Evolutionary conservation across 2,113 vertebrate species (phyloP).

Genomic region (Syngnathus typhle): DNA sequence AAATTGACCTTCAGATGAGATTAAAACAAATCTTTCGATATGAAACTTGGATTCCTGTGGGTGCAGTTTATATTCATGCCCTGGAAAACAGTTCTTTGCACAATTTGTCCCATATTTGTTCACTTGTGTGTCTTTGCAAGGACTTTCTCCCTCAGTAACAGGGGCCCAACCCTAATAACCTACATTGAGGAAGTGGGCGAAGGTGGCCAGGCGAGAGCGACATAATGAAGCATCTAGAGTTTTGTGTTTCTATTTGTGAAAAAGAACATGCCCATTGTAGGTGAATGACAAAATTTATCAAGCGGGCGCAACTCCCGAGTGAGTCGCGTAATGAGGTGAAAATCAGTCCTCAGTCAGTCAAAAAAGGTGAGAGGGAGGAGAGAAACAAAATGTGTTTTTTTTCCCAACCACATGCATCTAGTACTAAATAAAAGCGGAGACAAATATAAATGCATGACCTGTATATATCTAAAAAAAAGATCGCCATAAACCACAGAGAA

Average conservation of each 20-base stretch:
- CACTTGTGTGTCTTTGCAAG: constrained; percentile 27
- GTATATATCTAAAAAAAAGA: background rate
- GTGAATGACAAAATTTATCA: constrained; percentile 65
- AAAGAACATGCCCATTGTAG: constrained; percentile 51
- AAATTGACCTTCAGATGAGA: constrained; percentile 12
- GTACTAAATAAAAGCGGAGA: background rate
- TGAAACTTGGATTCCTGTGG: constrained; percentile 11
- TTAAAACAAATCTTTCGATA: background rate
- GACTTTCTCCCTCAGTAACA: constrained; percentile 24
- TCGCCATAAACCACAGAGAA: background rate
- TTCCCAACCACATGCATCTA: constrained; percentile 6
- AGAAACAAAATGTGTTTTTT: constrained; percentile 3
- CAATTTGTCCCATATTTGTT: constrained; percentile 28
- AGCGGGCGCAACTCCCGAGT: constrained; percentile 53
- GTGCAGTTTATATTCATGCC: background rate
- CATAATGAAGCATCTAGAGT: constrained; percentile 63
- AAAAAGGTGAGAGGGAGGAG: constrained; percentile 20
- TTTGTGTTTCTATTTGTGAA: constrained; percentile 67
- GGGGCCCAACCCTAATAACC: constrained; percentile 47
- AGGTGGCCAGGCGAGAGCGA: constrained; percentile 43
- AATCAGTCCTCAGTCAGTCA: constrained; percentile 51
- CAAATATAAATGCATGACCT: constrained; percentile 1
- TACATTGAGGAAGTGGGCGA: constrained; percentile 49
- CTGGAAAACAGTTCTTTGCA: background rate
- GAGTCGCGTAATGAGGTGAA: constrained; percentile 58